A percentile compares a stretch with the other conserved stretches of the same genome.
phyloP scores from a whole-genome alignment of 2,797 vertebrate species.

The Anabacerthia variegaticeps region DNA sequence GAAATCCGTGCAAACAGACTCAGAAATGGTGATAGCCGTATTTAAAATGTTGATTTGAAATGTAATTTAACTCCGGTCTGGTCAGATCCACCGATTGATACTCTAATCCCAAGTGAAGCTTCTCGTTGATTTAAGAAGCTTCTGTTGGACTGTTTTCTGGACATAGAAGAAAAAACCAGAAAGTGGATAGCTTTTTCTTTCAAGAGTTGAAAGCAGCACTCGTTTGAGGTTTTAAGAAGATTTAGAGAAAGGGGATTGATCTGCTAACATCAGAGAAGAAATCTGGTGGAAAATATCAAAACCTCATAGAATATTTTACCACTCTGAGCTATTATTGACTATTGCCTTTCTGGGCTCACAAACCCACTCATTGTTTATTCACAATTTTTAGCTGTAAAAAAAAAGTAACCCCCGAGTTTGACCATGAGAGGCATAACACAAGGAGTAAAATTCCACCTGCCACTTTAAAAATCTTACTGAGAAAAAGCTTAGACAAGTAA shows the following conservation, averaged over 20 bases:
- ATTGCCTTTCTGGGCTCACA: background rate
- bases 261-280: conserved; percentile 60
- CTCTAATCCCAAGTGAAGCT: conserved; percentile 67
- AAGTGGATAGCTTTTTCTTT: conserved; percentile 59
- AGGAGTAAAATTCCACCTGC: background rate
- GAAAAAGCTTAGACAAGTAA: background rate
- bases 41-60: conserved; percentile 66
- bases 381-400: background rate
- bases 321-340: background rate
- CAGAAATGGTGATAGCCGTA: conserved; percentile 43
- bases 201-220: conserved; percentile 52
- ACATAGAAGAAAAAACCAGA: conserved; percentile 26
- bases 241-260: conserved; percentile 48
- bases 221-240: conserved; percentile 66
- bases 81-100: conserved; percentile 62
- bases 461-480: conserved; percentile 19
- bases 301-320: background rate
- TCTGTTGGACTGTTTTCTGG: conserved; percentile 58
- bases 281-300: conserved; percentile 39
- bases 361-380: background rate
- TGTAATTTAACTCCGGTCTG: conserved; percentile 54
- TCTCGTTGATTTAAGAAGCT: conserved; percentile 62
- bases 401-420: background rate
- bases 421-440: background rate
- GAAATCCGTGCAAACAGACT: background rate